A percentile compares a stretch with the other conserved stretches of the same genome.
Conservation (phyloP, 2,888 invertebrate genomes). For the Coelinius sp. region DNA sequence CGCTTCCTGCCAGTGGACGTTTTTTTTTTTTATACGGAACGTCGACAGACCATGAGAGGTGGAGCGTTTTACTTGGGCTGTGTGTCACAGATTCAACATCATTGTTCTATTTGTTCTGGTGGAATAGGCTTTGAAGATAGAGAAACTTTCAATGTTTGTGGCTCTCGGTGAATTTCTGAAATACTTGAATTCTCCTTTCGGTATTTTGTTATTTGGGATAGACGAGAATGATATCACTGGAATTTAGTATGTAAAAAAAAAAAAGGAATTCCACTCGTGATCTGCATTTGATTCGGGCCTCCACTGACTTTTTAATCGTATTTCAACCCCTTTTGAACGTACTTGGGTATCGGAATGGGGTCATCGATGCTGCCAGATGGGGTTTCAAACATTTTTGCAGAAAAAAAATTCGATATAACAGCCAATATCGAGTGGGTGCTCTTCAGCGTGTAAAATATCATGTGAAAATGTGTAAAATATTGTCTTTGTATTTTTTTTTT, state of each 20-base stretch:
- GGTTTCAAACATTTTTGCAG: conserved; percentile 3
- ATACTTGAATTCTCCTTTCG: no score
- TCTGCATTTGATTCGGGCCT: background rate
- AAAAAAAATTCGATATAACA: conserved; percentile 34
- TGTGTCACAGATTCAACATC: conserved; percentile 7
- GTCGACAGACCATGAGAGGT: conserved; percentile 6
- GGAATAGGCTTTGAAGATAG: background rate
- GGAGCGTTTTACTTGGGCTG: background rate
- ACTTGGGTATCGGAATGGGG: conserved; percentile 7
- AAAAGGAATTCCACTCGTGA: background rate
- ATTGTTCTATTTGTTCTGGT: conserved; percentile 7
- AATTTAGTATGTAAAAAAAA: background rate
- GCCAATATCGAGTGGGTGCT: conserved; percentile 33
- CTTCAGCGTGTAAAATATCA: conserved; percentile 7
- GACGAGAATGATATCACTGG: background rate
- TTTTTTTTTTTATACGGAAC: background rate
- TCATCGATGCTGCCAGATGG: conserved; percentile 16
- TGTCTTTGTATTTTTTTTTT: background rate
- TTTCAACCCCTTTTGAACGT: background rate
- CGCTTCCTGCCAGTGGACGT: background rate
- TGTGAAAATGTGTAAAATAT: conserved; percentile 15
- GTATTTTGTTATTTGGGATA: background rate
- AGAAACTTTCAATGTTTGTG: background rate
- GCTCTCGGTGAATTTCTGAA: background rate
- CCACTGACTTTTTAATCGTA: background rate